Conservation (phyloP, 2,888 invertebrate species). For the Syritta pipiens region DNA sequence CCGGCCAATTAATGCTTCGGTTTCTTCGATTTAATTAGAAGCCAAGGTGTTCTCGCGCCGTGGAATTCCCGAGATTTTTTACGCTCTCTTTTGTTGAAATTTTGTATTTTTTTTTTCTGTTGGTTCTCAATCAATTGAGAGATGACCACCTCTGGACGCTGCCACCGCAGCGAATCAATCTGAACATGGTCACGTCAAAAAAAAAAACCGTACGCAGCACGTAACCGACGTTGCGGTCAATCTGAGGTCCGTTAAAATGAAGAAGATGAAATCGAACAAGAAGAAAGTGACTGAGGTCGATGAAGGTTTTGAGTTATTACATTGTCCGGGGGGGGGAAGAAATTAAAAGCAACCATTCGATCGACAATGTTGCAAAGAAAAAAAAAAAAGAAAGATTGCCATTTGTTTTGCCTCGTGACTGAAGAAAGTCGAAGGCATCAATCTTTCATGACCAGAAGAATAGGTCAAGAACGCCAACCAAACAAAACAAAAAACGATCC, state of each 20-base stretch:
- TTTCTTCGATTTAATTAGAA: conserved; percentile 39
- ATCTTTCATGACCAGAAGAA: too few relatives aligned
- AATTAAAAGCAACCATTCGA: conserved; percentile 26
- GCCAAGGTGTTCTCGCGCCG: conserved; percentile 18
- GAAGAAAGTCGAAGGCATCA: too few relatives aligned
- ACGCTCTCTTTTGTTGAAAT: conserved; percentile 43
- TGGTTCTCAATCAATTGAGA: conserved; percentile 11
- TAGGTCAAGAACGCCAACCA: too few relatives aligned
- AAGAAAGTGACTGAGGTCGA: conserved; percentile 53
- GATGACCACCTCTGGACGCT: neutral
- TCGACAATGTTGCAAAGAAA: too few relatives aligned
- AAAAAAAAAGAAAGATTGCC: too few relatives aligned
- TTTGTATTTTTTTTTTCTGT: neutral
- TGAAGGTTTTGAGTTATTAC: conserved; percentile 13
- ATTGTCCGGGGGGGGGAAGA: conserved; percentile 7
- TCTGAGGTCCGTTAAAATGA: conserved; percentile 28
- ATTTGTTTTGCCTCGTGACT: too few relatives aligned
- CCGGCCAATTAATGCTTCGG: conserved; percentile 51
- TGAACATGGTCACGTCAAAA: conserved; percentile 65
- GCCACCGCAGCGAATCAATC: conserved; percentile 50
- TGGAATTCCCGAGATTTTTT: conserved; percentile 25
- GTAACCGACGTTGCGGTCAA: conserved; percentile 23
- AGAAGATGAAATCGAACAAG: conserved; percentile 24
- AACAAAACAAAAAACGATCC: too few relatives aligned
- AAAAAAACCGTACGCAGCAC: conserved; percentile 51